Conservation (phyloP, 2,888 invertebrate genomes). For the Falcaria lacertinaria region DNA sequence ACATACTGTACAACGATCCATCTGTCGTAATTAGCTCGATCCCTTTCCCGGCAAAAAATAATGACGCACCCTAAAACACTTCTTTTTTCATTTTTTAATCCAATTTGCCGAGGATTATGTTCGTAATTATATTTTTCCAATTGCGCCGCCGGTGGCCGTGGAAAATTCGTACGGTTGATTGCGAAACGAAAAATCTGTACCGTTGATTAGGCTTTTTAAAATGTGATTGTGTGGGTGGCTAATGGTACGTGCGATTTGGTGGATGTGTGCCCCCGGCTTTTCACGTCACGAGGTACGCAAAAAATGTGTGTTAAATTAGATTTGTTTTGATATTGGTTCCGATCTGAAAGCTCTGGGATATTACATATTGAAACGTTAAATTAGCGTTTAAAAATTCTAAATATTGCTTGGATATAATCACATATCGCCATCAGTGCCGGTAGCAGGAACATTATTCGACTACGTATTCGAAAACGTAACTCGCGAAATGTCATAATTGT, state of each 20-base stretch:
- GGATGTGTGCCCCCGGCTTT: conserved; percentile 4
- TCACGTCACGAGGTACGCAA: conserved; percentile 10
- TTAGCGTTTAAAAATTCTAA: too few relatives aligned
- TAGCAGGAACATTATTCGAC: too few relatives aligned
- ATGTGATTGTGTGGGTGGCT: conserved; percentile 37
- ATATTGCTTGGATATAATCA: too few relatives aligned
- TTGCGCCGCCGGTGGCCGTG: conserved; percentile 64
- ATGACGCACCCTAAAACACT: conserved; percentile 78
- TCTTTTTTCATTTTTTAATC: conserved; percentile 79
- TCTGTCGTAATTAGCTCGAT: conserved; percentile 76
- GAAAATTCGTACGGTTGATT: conserved; percentile 68
- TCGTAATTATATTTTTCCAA: conserved; percentile 80
- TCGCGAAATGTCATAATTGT: too few relatives aligned
- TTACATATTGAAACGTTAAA: neutral
- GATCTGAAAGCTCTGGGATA: too few relatives aligned
- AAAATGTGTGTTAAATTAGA: neutral
- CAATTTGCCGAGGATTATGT: conserved; percentile 80
- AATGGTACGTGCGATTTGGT: conserved; percentile 6
- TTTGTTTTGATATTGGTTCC: neutral
- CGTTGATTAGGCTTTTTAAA: conserved; percentile 71
- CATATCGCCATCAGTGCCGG: too few relatives aligned
- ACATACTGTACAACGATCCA: conserved; percentile 72
- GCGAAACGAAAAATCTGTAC: conserved; percentile 59
- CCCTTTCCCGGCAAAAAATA: conserved; percentile 74
- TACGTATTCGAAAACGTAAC: too few relatives aligned